Base-by-base conservation (phyloP, 2,113 vertebrate genomes). In the Micronisus gabar region DNA sequence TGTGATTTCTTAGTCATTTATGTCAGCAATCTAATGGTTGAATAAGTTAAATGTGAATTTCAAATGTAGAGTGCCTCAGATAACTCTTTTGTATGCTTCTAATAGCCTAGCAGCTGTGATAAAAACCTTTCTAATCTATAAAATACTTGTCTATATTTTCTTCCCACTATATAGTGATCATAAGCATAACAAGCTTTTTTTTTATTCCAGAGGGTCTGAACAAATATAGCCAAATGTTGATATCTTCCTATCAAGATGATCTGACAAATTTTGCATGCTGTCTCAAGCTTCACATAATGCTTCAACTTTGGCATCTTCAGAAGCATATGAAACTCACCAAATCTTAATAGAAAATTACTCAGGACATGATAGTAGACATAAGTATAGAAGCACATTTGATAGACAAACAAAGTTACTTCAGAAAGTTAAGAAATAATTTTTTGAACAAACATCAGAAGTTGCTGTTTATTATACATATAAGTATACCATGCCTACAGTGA, bases 1-100 rank as follows among this genome's bases (percentile, higher is more conserved):
- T 79, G 14, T 36, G 58, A 90, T 89, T 93, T 45, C 82, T 88
- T 92, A 81, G 70, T 71, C 72, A 79, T 81, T 93, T 93, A 82
- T 78, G n/a, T 76, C 80, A 96, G 43, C 32, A 72, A 81, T 90
- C 48, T 68, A 93, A 96, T 90, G 75, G 62, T 41, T 96, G 48
- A 96, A 93, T 65, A 96, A 93, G 62, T 65, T 88, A 63, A 95
- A 52, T 63, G 65, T 79, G 43, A 94, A 86, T 92, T 96, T 96
- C 75, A 91, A 92, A 95, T 75, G 53, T 48, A 76, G 15, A 89
- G 56, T 93, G 32, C n/a, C 63, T 93, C 88, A 88, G 63, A 93
- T 95, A 93, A 71, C 81, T 81, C 27, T 87, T 95, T 95, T 88
- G 9, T 38, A 14, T 79, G 43, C 18, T 91, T 86, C 62, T 90